Conservation (phyloP, 2,888 invertebrate genomes). For the Biston betularia region DNA sequence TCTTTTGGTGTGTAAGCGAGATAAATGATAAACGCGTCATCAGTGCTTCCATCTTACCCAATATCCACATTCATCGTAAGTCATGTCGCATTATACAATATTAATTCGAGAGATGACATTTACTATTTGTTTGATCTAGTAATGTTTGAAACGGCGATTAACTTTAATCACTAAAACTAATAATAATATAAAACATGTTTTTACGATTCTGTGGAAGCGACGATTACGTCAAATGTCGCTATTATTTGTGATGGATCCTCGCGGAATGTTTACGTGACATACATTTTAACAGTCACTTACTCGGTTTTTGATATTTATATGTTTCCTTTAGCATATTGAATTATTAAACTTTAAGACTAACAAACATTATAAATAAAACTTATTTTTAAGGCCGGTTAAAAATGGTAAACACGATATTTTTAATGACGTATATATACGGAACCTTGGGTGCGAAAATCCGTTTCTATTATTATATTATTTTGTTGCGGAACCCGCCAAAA, state of each 20-base stretch:
- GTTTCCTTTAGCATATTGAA: constrained; percentile 9
- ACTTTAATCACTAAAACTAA: constrained; percentile 24
- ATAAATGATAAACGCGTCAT: too few relatives aligned
- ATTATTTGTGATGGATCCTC: constrained; percentile 26
- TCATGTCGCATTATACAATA: constrained; percentile 3
- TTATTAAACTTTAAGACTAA: background rate
- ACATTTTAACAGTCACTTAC: constrained; percentile 26
- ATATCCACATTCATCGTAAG: background rate
- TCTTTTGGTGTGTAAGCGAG: too few relatives aligned
- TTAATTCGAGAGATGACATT: constrained; percentile 29
- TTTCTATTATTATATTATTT: too few relatives aligned
- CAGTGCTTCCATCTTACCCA: background rate
- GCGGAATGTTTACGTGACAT: constrained; percentile 30
- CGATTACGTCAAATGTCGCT: constrained; percentile 26
- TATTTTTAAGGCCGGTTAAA: too few relatives aligned
- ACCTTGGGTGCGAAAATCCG: too few relatives aligned
- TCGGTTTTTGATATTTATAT: constrained; percentile 12
- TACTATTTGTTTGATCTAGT: constrained; percentile 31
- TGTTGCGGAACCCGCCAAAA: too few relatives aligned
- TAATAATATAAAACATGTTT: constrained; percentile 27
- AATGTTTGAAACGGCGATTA: constrained; percentile 20
- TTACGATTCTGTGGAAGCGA: constrained; percentile 21
- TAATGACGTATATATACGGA: too few relatives aligned
- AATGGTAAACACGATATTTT: too few relatives aligned
- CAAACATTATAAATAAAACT: too few relatives aligned